A percentile compares a stretch with the other conserved stretches of the same genome.
phyloP scores from a whole-genome alignment of 2,888 invertebrate genomes.

The Chelonus formosanus region DNA sequence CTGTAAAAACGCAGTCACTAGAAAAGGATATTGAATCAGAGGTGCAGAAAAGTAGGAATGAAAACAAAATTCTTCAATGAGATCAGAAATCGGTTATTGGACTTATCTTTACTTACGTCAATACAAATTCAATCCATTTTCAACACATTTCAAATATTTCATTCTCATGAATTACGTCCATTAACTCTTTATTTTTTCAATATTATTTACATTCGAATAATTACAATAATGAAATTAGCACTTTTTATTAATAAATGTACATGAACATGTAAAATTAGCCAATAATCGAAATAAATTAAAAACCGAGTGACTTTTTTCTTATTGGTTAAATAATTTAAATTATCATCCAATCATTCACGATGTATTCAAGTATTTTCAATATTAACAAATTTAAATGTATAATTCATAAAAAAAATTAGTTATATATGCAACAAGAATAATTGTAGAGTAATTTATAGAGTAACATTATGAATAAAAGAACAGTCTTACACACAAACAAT shows the following conservation, averaged over 20 bases:
- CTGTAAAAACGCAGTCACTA: slow-evolving; percentile 46
- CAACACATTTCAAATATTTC: slow-evolving; percentile 28
- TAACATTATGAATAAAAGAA: background rate
- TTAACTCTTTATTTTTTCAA: no score
- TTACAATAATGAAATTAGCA: no score
- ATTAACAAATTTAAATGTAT: background rate
- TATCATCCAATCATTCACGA: no score
- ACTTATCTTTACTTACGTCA: slow-evolving; percentile 58
- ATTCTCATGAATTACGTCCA: background rate
- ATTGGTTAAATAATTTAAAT: no score
- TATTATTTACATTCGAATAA: no score
- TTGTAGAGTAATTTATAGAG: background rate
- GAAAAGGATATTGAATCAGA: slow-evolving; percentile 15
- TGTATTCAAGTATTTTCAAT: background rate
- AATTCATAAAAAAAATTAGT: no score
- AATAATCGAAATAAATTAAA: no score
- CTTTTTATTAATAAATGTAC: no score
- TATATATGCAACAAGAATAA: background rate
- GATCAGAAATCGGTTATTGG: slow-evolving; percentile 61
- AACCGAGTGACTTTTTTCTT: no score
- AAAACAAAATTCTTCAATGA: slow-evolving; percentile 17
- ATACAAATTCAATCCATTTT: slow-evolving; percentile 57
- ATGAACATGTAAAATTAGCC: no score
- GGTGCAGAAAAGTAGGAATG: slow-evolving; percentile 29
- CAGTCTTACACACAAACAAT: background rate